phyloP scores from a whole-genome alignment of 2,113 vertebrate species.

The Austrofundulus limnaeus region DNA sequence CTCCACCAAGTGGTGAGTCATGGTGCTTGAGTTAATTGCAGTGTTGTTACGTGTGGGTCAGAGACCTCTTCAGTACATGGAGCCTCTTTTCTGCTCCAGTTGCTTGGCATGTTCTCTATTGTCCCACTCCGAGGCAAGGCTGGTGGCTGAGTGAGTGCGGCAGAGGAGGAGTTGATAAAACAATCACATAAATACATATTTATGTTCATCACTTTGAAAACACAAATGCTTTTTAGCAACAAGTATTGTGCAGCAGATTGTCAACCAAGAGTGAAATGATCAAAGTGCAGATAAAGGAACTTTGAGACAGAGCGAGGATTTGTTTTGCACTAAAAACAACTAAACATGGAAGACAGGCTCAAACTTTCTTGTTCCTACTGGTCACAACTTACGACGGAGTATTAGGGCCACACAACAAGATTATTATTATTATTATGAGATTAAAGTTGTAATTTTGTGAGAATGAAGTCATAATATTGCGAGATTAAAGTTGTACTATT shows the following conservation, averaged over 20 bases:
- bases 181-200: constrained; percentile 1
- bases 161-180: background rate
- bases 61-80: constrained; percentile 52
- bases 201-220: constrained; percentile 8
- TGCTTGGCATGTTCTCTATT: background rate
- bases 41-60: constrained; percentile 42
- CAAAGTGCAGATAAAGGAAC: background rate
- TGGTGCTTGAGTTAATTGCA: constrained; percentile 62
- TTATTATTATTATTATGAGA: too few relatives aligned
- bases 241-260: background rate
- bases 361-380: too few relatives aligned
- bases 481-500: too few relatives aligned
- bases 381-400: too few relatives aligned
- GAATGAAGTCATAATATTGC: too few relatives aligned
- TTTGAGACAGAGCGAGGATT: background rate
- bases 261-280: background rate
- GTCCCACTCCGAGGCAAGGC: constrained; percentile 23
- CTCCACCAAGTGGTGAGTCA: constrained; percentile 48
- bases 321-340: background rate
- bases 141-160: constrained; percentile 10
- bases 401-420: too few relatives aligned
- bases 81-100: constrained; percentile 35
- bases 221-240: background rate
- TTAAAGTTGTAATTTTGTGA: too few relatives aligned
- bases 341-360: too few relatives aligned